Evolutionary conservation across 2,888 invertebrate genomes (phyloP).

Genomic region (Argyresthia goedartella): DNA sequence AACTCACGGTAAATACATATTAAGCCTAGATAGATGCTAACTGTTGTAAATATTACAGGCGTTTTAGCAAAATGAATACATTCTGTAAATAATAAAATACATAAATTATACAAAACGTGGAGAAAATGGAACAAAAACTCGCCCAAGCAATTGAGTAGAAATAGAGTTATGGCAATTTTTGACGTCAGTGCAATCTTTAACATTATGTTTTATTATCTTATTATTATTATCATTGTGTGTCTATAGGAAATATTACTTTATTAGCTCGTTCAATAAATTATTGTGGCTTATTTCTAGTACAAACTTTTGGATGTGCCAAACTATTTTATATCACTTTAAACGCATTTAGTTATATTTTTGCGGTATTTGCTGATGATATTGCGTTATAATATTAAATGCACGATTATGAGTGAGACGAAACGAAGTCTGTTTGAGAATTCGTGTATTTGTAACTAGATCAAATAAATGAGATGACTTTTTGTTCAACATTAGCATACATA

Average conservation of each 20-base stretch:
- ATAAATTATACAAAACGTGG: constrained; percentile 42
- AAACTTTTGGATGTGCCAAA: constrained; percentile 66
- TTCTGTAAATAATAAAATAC: constrained; percentile 53
- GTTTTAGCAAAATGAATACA: constrained; percentile 36
- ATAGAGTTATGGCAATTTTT: constrained; percentile 40
- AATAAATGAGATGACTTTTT: too few relatives aligned
- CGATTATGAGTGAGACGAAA: not conserved
- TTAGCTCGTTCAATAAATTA: constrained; percentile 51
- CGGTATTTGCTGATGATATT: constrained; percentile 20
- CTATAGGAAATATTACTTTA: constrained; percentile 38
- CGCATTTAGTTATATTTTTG: constrained; percentile 54
- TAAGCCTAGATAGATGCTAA: constrained; percentile 51
- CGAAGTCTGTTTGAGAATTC: constrained; percentile 30
- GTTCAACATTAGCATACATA: too few relatives aligned
- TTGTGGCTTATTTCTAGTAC: constrained; percentile 50
- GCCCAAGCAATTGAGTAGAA: constrained; percentile 57
- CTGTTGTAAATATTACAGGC: constrained; percentile 46
- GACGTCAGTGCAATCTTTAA: constrained; percentile 53
- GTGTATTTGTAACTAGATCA: not conserved
- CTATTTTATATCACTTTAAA: constrained; percentile 45
- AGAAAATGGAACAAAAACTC: constrained; percentile 66
- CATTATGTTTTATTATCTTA: constrained; percentile 20
- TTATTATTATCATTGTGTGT: constrained; percentile 42
- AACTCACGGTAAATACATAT: constrained; percentile 31
- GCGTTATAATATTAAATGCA: not conserved